Percentiles rank a stretch among this genome's conserved stretches.
These are phyloP conservation scores for Arctopsyche grandis DNA, from an alignment of 1,140 invertebrate genomes.

Conservation along the genomic window DNA sequence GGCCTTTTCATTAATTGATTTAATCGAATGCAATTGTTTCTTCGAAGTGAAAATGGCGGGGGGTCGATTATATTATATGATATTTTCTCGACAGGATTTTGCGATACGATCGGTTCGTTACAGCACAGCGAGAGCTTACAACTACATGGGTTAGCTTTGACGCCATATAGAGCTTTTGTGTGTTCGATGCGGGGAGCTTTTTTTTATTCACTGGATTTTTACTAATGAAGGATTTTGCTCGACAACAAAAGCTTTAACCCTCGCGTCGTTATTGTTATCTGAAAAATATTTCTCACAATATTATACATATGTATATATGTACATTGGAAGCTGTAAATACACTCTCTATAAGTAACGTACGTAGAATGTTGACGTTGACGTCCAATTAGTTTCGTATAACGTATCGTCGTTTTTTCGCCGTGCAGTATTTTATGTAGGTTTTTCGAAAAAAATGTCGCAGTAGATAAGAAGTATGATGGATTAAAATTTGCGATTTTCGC, in stretches of 20 bases:
- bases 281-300: no score
- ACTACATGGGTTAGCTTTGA: neutral
- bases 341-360: no score
- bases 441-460: no score
- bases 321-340: no score
- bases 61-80: neutral
- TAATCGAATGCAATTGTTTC: neutral
- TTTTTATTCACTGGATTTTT: neutral
- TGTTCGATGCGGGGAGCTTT: neutral
- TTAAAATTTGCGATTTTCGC: no score
- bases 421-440: no score
- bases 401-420: no score
- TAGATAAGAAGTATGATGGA: no score
- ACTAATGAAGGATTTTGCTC: neutral
- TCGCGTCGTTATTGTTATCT: neutral
- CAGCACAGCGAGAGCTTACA: neutral
- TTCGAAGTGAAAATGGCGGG: neutral
- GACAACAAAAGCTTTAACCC: neutral
- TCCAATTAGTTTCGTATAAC: no score
- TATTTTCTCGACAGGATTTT: conserved; percentile 24
- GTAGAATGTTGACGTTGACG: no score
- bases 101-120: neutral
- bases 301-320: no score
- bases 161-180: neutral
- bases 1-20: neutral